Evolutionary conservation across 2,113 vertebrate species (phyloP).

Genomic region (Dasyprocta punctata): DNA sequence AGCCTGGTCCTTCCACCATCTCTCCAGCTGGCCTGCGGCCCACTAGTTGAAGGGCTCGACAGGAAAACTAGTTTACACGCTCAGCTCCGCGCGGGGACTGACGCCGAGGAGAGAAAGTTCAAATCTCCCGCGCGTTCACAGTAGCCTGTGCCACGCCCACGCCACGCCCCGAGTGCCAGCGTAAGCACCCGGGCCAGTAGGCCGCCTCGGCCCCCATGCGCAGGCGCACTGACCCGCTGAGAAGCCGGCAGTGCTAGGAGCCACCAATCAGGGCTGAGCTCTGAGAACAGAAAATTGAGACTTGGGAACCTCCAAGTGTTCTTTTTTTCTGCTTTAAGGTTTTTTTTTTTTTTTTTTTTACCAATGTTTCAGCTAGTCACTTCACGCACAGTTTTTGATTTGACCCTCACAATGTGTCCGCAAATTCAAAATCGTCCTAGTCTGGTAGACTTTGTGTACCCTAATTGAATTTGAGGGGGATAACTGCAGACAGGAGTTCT

Average conservation of each 20-base stretch:
- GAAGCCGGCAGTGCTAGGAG: fast-evolving
- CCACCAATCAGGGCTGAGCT: fast-evolving
- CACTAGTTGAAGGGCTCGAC: fast-evolving
- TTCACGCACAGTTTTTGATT: background rate
- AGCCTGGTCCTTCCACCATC: conserved; percentile 96
- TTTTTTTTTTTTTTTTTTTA: too few species aligned
- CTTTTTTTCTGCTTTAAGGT: background rate
- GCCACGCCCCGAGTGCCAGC: background rate
- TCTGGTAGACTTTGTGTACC: background rate
- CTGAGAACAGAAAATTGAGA: background rate
- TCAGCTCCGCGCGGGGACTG: fast-evolving
- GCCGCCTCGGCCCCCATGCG: background rate
- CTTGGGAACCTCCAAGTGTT: background rate
- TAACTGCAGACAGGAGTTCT: background rate
- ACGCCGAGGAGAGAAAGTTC: background rate
- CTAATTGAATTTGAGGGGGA: background rate
- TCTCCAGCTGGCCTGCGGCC: fast-evolving
- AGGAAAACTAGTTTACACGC: fast-evolving
- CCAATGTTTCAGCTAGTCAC: background rate
- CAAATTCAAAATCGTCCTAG: background rate
- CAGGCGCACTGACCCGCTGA: background rate
- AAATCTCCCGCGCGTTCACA: conserved; percentile 50
- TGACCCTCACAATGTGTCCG: background rate
- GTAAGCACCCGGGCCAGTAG: background rate
- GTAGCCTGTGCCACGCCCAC: background rate